A percentile compares a stretch with the other conserved stretches of the same genome.
Conservation (phyloP, 2,888 invertebrate genomes). For the Deilephila porcellus region DNA sequence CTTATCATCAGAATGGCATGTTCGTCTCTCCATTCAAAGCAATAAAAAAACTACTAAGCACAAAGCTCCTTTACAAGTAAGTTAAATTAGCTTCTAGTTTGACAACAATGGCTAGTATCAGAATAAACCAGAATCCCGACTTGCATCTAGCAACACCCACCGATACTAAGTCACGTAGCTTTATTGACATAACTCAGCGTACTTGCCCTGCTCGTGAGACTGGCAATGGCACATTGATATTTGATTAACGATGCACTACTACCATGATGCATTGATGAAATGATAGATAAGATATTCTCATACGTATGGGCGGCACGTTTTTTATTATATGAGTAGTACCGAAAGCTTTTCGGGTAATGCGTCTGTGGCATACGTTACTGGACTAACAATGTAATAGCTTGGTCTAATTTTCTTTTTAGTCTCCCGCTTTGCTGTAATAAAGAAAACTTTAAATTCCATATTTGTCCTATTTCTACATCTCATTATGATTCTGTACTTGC, state of each 20-base stretch:
- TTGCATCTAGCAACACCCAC: constrained; percentile 4
- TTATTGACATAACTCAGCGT: constrained; percentile 30
- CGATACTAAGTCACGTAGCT: constrained; percentile 30
- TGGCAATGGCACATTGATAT: constrained; percentile 21
- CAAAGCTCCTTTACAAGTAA: background rate
- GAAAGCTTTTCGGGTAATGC: background rate
- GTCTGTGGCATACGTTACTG: background rate
- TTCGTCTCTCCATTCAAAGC: no score
- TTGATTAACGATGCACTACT: constrained; percentile 23
- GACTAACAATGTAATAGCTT: background rate
- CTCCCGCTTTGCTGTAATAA: background rate
- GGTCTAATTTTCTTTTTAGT: background rate
- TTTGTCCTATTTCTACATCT: no score
- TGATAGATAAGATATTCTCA: constrained; percentile 2
- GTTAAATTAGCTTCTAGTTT: background rate
- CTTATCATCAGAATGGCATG: no score
- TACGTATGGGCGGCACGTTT: constrained; percentile 11
- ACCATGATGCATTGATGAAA: constrained; percentile 19
- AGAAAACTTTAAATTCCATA: no score
- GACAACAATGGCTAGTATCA: background rate
- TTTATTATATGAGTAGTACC: background rate
- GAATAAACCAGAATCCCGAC: background rate
- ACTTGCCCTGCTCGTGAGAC: constrained; percentile 11
- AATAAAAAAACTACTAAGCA: no score
- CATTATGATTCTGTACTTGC: no score